Evolutionary conservation across 2,888 invertebrate species (phyloP), one percentile per base, ranked within the genome.

Genomic region (Auanema sp.): DNA sequence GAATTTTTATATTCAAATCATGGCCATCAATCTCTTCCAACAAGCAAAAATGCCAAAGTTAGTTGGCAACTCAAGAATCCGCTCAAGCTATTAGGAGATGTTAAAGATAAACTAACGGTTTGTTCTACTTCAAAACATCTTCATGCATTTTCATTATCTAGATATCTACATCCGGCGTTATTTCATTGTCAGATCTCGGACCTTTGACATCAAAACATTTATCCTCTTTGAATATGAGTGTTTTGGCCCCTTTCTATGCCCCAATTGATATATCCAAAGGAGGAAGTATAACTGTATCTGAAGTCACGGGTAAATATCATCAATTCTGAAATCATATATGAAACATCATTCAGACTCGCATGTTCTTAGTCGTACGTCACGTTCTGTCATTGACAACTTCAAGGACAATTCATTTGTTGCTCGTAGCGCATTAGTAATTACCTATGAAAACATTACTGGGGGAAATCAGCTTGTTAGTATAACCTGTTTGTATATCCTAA

Each of bases 191-290:
- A 16, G 78, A 80, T 10, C 16, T 72, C 24, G 54, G 49, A 4
- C 33, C 33, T 33, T 33, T 33, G 33, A 33, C 33, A 33, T 33
- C 33, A 33, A 33, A 33, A 33, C 60, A 78, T 14, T 53, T 50
- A 6, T 23, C 64, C n/a, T 65, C 65, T 21, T 65, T 66, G 14
- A 70, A 76, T 21, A 66, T 73, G 14, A 60, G 65, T 16, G 82
- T 78, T 42, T 71, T 83, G 24, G 83, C 83, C 25, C 83, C 83
- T 2, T 83, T 82, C 68, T 83, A 78, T 56, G 79, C 72, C 14
- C 68, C 75, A 10, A 76, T 79, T 43, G 82, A 83, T 64, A 49
- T 79, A 16, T 61, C 72, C 10, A 58, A 56, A 47, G 40, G 47
- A 14, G 66, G 66, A 18, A 33, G 18, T 14, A 60, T 67, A 23